Percentiles rank a stretch among this genome's conserved stretches.
Evolutionary conservation across 2,888 invertebrate genomes (phyloP).

Genomic region (Acrobasis repandana): DNA sequence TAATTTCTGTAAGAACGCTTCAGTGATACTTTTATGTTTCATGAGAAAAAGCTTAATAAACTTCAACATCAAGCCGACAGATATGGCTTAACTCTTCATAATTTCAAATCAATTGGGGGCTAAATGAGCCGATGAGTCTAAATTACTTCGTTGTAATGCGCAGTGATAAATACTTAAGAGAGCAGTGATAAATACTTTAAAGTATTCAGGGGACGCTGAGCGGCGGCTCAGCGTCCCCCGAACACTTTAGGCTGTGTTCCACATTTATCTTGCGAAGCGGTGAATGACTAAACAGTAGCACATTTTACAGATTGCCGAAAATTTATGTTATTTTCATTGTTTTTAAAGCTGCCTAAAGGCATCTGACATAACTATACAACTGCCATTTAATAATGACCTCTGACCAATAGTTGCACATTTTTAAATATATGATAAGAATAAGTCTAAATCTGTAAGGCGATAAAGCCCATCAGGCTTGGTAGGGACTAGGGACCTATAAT

Average conservation of each 20-base stretch:
- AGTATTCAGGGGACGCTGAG: too few relatives aligned
- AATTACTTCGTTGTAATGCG: constrained; percentile 23
- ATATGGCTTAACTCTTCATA: constrained; percentile 17
- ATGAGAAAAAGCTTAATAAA: constrained; percentile 5
- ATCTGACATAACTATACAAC: too few relatives aligned
- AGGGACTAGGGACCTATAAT: too few relatives aligned
- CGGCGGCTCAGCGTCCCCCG: constrained; percentile 33
- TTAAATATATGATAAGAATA: too few relatives aligned
- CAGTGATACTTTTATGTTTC: constrained; percentile 34
- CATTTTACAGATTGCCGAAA: constrained; percentile 27
- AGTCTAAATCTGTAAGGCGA: too few relatives aligned
- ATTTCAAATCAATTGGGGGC: constrained; percentile 17
- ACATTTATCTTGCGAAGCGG: constrained; percentile 42
- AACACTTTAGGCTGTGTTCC: constrained; percentile 40
- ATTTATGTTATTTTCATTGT: too few relatives aligned
- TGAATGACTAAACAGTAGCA: constrained; percentile 26
- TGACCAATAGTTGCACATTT: too few relatives aligned
- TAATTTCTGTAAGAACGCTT: too few relatives aligned
- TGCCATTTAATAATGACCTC: too few relatives aligned
- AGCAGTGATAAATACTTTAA: constrained; percentile 25
- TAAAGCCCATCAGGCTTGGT: too few relatives aligned
- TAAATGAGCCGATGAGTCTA: constrained; percentile 19
- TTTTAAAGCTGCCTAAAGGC: too few relatives aligned
- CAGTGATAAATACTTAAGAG: constrained; percentile 39
- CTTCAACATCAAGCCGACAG: constrained; percentile 16